A percentile compares a stretch with the other conserved stretches of the same genome.
Conservation (phyloP, 2,888 invertebrate genomes). For the Petrolisthes manimaculis region DNA sequence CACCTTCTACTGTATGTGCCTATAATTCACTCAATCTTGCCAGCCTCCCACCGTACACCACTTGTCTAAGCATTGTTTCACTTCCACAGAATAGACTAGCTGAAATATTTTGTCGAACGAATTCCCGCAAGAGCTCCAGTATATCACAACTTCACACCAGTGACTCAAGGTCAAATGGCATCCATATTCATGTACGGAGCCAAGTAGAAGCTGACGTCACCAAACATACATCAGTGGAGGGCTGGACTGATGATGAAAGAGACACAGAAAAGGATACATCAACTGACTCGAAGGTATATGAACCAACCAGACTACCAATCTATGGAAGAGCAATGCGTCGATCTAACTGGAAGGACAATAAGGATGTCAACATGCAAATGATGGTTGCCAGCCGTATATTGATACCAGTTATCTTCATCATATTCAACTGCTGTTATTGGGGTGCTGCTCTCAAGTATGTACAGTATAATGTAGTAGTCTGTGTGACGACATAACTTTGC, state of each 20-base stretch:
- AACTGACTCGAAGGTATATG: background rate
- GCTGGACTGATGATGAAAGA: too few relatives aligned
- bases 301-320: background rate
- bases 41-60: too few relatives aligned
- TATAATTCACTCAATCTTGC: too few relatives aligned
- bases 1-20: too few relatives aligned
- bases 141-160: too few relatives aligned
- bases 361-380: slow-evolving; percentile 38
- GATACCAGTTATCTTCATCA: slow-evolving; percentile 53
- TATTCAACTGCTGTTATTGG: slow-evolving; percentile 62
- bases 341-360: slow-evolving; percentile 22
- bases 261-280: background rate
- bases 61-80: too few relatives aligned
- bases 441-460: slow-evolving; percentile 52
- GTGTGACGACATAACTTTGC: too few relatives aligned
- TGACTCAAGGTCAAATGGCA: background rate
- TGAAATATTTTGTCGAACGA: too few relatives aligned
- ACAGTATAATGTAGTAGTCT: too few relatives aligned
- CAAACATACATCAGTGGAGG: background rate
- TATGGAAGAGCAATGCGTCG: slow-evolving; percentile 28
- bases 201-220: background rate
- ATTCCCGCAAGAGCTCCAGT: too few relatives aligned
- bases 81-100: too few relatives aligned
- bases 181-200: background rate
- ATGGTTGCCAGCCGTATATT: slow-evolving; percentile 46